phyloP scores from a whole-genome alignment of 1,140 invertebrate species.

The Chrysopa pallens region DNA sequence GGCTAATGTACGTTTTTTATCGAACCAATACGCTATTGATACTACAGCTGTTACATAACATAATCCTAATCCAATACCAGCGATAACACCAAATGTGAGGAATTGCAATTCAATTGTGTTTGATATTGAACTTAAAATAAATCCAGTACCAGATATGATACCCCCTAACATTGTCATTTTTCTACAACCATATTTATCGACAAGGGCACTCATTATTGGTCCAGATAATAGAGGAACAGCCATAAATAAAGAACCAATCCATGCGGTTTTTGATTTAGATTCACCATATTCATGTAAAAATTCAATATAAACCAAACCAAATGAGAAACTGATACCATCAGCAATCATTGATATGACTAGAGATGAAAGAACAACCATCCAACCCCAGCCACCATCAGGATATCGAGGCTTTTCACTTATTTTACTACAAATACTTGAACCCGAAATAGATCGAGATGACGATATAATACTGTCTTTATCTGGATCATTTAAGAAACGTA shows the following conservation, averaged over 20 bases:
- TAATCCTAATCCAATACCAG: slow-evolving; percentile 68
- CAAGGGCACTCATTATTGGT: slow-evolving; percentile 68
- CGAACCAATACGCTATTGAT: slow-evolving; percentile 90
- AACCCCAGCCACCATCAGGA: slow-evolving; percentile 64
- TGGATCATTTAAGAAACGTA: slow-evolving; percentile 5
- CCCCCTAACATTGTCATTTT: slow-evolving; percentile 67
- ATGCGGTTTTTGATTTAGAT: slow-evolving; percentile 65
- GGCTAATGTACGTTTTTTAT: slow-evolving; percentile 77
- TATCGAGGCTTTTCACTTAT: slow-evolving; percentile 26
- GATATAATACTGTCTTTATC: slow-evolving; percentile 8
- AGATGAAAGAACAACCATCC: slow-evolving; percentile 73
- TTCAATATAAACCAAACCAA: slow-evolving; percentile 75
- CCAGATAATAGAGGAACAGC: slow-evolving; percentile 75
- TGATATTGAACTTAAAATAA: slow-evolving; percentile 57
- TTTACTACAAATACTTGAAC: not conserved
- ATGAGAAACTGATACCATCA: slow-evolving; percentile 88
- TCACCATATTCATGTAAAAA: slow-evolving; percentile 71
- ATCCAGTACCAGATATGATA: slow-evolving; percentile 56
- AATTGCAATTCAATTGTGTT: slow-evolving; percentile 59
- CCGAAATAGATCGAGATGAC: slow-evolving; percentile 1
- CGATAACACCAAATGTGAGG: slow-evolving; percentile 71
- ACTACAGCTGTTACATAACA: slow-evolving; percentile 84
- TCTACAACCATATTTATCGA: slow-evolving; percentile 65
- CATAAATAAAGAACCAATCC: slow-evolving; percentile 77
- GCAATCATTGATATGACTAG: slow-evolving; percentile 80